Percentiles rank a stretch among this genome's conserved stretches.
Conservation (phyloP, 2,113 vertebrate genomes). For the Erythrocercus mccallii region DNA sequence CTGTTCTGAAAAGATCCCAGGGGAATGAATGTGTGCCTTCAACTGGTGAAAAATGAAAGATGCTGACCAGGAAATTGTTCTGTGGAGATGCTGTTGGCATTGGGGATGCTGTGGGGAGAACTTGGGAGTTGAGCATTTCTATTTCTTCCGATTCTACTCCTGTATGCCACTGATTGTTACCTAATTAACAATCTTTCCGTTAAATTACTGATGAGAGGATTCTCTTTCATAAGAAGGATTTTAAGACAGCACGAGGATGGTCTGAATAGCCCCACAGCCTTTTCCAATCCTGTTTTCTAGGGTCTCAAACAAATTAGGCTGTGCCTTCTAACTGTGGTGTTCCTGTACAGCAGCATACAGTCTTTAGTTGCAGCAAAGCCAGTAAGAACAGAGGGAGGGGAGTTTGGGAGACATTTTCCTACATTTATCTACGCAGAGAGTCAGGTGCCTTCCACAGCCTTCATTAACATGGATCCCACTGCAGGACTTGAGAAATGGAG, state of each 20-base stretch:
- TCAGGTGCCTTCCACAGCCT: not conserved
- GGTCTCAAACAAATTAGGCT: not conserved
- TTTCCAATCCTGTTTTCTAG: not conserved
- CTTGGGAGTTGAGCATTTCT: not conserved
- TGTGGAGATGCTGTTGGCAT: accelerated
- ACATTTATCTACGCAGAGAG: accelerated
- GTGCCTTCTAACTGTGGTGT: not conserved
- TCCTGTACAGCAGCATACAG: not conserved
- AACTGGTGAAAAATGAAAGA: not conserved
- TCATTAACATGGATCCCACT: not conserved
- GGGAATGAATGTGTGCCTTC: not conserved
- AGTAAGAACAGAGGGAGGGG: not conserved
- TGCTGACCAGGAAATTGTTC: not conserved
- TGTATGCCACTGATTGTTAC: not conserved
- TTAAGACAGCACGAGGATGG: not conserved
- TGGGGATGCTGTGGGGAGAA: not conserved
- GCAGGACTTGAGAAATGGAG: not conserved
- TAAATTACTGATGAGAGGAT: not conserved
- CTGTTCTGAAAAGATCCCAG: not conserved
- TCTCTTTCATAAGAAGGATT: not conserved
- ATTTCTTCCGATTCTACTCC: not conserved
- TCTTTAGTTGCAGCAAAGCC: not conserved
- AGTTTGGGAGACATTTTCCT: not conserved
- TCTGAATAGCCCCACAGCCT: not conserved
- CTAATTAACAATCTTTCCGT: not conserved